Conservation (phyloP, 1,140 invertebrate genomes). For the Solenopsis invicta region DNA sequence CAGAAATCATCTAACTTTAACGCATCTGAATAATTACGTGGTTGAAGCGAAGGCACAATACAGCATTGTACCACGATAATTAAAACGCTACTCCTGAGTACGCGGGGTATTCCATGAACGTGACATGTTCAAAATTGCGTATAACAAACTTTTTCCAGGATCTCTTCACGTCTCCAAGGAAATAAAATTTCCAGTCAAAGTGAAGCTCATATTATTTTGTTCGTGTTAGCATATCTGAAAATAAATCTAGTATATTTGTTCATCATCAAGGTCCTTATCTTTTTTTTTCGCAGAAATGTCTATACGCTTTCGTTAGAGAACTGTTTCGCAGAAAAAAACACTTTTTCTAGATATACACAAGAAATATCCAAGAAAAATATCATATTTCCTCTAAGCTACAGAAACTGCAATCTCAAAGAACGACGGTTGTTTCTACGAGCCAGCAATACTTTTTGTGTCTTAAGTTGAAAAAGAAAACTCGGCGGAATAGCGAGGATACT, state of each 20-base stretch:
- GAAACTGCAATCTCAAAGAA: conserved; percentile 32
- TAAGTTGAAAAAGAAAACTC: conserved; percentile 27
- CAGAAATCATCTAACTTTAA: conserved; percentile 10
- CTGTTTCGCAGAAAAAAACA: conserved; percentile 23
- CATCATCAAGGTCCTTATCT: conserved; percentile 21
- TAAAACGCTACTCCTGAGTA: conserved; percentile 43
- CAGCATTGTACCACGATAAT: conserved; percentile 15
- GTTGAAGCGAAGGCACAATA: background rate
- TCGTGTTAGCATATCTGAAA: background rate
- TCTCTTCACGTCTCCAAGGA: background rate
- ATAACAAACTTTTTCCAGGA: conserved; percentile 31
- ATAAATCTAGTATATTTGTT: conserved; percentile 16
- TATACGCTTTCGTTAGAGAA: conserved; percentile 28
- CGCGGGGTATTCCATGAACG: conserved; percentile 7
- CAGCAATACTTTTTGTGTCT: conserved; percentile 24
- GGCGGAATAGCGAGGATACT: background rate
- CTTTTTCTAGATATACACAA: conserved; percentile 21
- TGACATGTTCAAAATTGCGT: conserved; percentile 39
- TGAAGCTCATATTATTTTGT: background rate
- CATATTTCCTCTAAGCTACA: conserved; percentile 37
- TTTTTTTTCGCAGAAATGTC: conserved; percentile 27
- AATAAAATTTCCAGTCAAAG: conserved; percentile 45
- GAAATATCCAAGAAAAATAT: conserved; percentile 35
- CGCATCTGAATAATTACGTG: conserved; percentile 34
- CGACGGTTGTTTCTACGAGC: conserved; percentile 16